Evolutionary conservation across 2,888 invertebrate species (phyloP).

Genomic region (Pseudanteris insignis): DNA sequence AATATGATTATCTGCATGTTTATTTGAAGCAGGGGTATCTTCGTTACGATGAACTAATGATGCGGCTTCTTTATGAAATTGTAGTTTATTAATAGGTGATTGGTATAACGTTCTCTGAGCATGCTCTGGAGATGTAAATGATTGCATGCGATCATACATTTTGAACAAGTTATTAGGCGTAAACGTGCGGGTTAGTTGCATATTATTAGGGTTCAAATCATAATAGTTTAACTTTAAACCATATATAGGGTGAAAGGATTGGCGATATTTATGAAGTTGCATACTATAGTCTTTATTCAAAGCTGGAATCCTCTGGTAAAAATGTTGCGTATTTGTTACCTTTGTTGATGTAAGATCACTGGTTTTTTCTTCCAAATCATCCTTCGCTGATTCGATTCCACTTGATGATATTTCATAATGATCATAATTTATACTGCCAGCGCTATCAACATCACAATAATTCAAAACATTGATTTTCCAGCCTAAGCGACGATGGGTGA

Average conservation of each 20-base stretch:
- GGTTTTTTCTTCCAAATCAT: constrained; percentile 55
- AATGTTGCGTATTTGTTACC: constrained; percentile 63
- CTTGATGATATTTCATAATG: constrained; percentile 68
- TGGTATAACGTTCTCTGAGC: constrained; percentile 30
- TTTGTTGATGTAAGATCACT: constrained; percentile 59
- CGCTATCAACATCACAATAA: constrained; percentile 73
- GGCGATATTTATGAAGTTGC: constrained; percentile 51
- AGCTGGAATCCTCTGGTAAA: constrained; percentile 54
- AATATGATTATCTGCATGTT: constrained; percentile 24
- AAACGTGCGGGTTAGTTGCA: constrained; percentile 46
- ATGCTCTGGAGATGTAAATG: constrained; percentile 41
- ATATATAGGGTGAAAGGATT: constrained; percentile 33
- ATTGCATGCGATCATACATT: constrained; percentile 52
- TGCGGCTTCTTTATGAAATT: constrained; percentile 17
- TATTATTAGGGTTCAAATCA: constrained; percentile 30
- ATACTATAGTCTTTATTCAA: constrained; percentile 50
- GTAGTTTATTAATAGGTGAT: constrained; percentile 26
- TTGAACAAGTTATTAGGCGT: constrained; percentile 47
- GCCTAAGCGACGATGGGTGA: constrained; percentile 90
- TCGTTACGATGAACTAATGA: constrained; percentile 27
- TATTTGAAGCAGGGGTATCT: constrained; percentile 22
- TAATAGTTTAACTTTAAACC: constrained; percentile 44
- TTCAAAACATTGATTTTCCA: constrained; percentile 95
- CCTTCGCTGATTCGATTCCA: constrained; percentile 58
- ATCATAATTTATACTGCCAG: constrained; percentile 71